Evolutionary conservation across 1,140 invertebrate genomes (phyloP), one percentile per base, ranked within the genome.

Genomic region (Danaus melanippus): DNA sequence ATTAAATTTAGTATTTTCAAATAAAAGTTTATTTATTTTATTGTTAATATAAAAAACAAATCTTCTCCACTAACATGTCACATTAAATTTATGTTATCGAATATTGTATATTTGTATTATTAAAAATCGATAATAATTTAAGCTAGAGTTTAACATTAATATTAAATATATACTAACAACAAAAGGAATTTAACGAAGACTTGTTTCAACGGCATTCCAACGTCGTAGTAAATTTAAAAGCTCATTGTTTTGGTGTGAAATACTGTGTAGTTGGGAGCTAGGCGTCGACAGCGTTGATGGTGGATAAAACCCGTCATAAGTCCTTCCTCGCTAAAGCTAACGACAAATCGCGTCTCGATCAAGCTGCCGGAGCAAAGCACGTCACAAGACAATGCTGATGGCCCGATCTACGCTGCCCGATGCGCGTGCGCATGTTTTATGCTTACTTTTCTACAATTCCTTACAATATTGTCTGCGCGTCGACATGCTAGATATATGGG

Each of bases 181-280:
- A 32, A 32, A 32, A 32, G 21, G 21, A 32, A 32, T 32, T 32
- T 32, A 32, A 32, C 21, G 21, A 32, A 32, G 21, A 40, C 48
- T 50, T 60, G 52, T 55, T 39, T 43, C 48, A 46, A 44, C 42
- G 43, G 41, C 52, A 60, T 60, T 60, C 58, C 44, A 46, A 52
- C 45, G 53, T 49, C 58, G 51, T 49, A 50, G 55, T 78, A 76
- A 79, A 73, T 74, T 81, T 77, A 70, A 81, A 76, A 64, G 72
- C 73, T 80, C 72, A 84, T 84, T 83, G 79, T 83, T 81, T 72
- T 67, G 74, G 80, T 74, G 78, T 79, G 76, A 81, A 84, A 80
- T 80, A 78, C 71, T 68, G 74, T 71, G 74, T 72, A 76, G 64
- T 67, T 65, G 65, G 65, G 60, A 68, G 71, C 62, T 67, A 69